Evolutionary conservation across 2,113 vertebrate species (phyloP).

Genomic region (Nyctereutes procyonoides): DNA sequence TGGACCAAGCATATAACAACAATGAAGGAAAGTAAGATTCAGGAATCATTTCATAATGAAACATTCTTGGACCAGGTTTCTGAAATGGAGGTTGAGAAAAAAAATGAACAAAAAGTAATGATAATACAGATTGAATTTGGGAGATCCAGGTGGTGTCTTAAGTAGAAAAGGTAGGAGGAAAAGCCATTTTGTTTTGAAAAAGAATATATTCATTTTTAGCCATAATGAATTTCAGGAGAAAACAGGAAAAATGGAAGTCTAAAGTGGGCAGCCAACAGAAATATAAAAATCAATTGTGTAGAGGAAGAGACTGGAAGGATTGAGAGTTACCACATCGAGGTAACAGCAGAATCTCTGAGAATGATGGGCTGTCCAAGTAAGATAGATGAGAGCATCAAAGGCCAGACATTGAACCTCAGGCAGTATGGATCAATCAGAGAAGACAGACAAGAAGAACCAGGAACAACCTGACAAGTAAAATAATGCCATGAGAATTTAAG

Average conservation of each 20-base stretch:
- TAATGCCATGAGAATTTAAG: neutral
- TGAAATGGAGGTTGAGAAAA: neutral
- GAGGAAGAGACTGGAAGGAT: neutral
- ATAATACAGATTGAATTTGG: neutral
- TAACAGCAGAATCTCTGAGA: neutral
- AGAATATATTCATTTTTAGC: neutral
- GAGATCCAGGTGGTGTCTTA: neutral
- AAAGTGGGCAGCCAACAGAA: neutral
- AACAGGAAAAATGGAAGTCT: neutral
- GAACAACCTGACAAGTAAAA: neutral
- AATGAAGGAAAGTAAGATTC: neutral
- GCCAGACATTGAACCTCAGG: neutral
- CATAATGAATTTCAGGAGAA: conserved; percentile 14
- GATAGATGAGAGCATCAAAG: neutral
- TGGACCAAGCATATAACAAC: neutral
- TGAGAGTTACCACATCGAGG: neutral
- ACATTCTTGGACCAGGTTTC: neutral
- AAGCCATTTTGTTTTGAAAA: conserved; percentile 48
- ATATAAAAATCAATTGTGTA: conserved; percentile 45
- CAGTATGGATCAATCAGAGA: neutral
- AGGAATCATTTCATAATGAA: neutral
- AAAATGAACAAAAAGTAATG: neutral
- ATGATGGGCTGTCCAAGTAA: neutral
- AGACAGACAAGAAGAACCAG: neutral
- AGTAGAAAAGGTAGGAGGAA: neutral